These are phyloP conservation scores for Zoroaster sp. DNA, from an alignment of 53 echinoderm and acorn worm genomes.

Conservation along the genomic window DNA sequence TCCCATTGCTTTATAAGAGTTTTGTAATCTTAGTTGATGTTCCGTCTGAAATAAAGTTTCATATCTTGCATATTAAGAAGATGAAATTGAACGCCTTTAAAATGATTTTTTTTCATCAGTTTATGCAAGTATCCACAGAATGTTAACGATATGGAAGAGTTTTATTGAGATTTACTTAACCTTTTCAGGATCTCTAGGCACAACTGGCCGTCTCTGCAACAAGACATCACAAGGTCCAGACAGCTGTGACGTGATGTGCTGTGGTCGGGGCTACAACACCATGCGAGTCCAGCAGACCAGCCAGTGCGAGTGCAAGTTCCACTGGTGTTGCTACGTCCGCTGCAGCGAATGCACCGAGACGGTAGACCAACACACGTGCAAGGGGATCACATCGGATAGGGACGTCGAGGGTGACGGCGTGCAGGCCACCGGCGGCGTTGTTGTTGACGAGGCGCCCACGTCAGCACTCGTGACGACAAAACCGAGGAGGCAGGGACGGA, in stretches of 20 bases:
- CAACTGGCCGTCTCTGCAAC: slow-evolving; percentile 92
- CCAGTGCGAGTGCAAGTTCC: slow-evolving; percentile 96
- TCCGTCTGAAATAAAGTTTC: too few relatives aligned
- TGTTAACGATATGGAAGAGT: too few relatives aligned
- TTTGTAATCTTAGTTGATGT: too few relatives aligned
- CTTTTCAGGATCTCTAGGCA: slow-evolving; percentile 84
- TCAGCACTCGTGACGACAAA: slow-evolving; percentile 16
- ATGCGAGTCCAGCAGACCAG: slow-evolving; percentile 77
- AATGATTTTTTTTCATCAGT: too few relatives aligned
- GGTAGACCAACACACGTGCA: slow-evolving; percentile 90
- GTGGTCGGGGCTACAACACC: slow-evolving; percentile 96
- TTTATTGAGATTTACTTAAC: too few relatives aligned
- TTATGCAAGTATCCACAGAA: too few relatives aligned
- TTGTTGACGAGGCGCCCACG: slow-evolving; percentile 1
- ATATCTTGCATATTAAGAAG: too few relatives aligned
- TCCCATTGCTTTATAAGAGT: too few relatives aligned
- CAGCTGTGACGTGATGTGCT: slow-evolving; percentile 96
- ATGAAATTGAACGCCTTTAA: too few relatives aligned
- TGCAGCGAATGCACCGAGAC: slow-evolving; percentile 92
- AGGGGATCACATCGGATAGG: slow-evolving; percentile 62
- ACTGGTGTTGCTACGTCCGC: slow-evolving; percentile 90
- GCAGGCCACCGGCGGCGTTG: background rate
- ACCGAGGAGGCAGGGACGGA: slow-evolving; percentile 27
- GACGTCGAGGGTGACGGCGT: background rate
- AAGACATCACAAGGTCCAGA: slow-evolving; percentile 87